Base-by-base conservation (phyloP, 1,140 invertebrate species). In the Microvelia longipes region DNA sequence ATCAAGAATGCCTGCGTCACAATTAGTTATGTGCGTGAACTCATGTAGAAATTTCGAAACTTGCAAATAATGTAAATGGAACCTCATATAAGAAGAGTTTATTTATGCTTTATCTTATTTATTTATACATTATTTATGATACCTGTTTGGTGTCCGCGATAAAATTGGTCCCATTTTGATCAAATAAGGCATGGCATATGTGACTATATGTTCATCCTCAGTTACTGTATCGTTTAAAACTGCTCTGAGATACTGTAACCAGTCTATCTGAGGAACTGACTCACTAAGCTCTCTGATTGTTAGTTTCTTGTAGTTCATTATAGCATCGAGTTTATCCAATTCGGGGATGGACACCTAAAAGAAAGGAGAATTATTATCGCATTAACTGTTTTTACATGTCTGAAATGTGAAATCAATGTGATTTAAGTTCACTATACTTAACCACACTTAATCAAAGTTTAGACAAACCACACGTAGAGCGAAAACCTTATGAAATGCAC, bases 251-350 rank as follows among this genome's bases (percentile, higher is more conserved):
- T 92, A 94, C 70, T 83, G 79, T 5, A 84, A 79, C 92, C 92
- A 95, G 68, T 91, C 84, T 62, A 94, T 81, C 79, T 90, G 83
- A 0, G 90, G 89, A 15, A 92, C 87, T 71, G 85, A 79, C 5
- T 71, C 69, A 76, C 89, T 85, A 62, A 93, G 76, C 74, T 90
- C 81, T 15, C 77, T 75, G 28, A 93, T 75, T 0, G 83, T 84
- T 68, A 91, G 77, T 78, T 91, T 90, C 2, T 83, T 81, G 76
- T 93, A 92, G 35, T 90, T 90, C 24, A 84, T 81, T 65, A 88
- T 89, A 0, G 90, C 91, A 74, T 93, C 91, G 73, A 92, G 90
- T 1, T 90, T 81, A 74, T 93, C 90, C 1, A 88, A 88, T 82
- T 92, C 90, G 1, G 90, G 85, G 62, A 88, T 77, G 0, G 90